A percentile compares a stretch with the other conserved stretches of the same genome.
Conservation (phyloP, 2,797 vertebrate species). For the Ciconia nigra region DNA sequence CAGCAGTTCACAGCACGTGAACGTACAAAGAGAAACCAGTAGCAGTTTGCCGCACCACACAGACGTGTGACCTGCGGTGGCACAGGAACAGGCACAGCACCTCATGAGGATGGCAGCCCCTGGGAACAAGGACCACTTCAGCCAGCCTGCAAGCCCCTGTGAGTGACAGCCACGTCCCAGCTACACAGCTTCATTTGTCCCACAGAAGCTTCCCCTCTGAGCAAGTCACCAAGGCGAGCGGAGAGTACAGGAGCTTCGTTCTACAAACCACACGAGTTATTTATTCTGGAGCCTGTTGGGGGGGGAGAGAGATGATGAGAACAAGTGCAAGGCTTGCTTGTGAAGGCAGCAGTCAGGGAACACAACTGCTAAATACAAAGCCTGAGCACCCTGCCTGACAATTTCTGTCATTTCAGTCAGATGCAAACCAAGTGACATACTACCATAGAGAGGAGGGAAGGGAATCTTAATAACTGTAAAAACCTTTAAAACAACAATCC, state of each 20-base stretch:
- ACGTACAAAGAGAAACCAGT: accelerated
- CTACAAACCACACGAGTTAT: background rate
- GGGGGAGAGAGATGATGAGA: background rate
- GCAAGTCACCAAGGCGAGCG: background rate
- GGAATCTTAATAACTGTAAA: background rate
- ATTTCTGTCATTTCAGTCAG: background rate
- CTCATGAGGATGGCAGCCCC: background rate
- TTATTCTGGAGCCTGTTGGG: background rate
- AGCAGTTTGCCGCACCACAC: background rate
- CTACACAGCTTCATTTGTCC: background rate
- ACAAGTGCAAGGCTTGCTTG: background rate
- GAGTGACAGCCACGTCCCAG: background rate
- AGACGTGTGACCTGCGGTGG: accelerated
- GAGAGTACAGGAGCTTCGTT: background rate
- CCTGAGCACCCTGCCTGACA: background rate
- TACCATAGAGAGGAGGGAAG: background rate
- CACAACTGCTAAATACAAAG: background rate
- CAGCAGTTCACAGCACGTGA: background rate
- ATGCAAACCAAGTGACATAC: background rate
- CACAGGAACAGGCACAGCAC: background rate
- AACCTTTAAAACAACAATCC: background rate
- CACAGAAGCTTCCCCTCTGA: background rate
- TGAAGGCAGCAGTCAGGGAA: background rate
- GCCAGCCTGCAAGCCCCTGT: background rate
- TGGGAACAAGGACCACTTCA: background rate